Conservation (phyloP, 2,888 invertebrate species). For the Junonia oenone region DNA sequence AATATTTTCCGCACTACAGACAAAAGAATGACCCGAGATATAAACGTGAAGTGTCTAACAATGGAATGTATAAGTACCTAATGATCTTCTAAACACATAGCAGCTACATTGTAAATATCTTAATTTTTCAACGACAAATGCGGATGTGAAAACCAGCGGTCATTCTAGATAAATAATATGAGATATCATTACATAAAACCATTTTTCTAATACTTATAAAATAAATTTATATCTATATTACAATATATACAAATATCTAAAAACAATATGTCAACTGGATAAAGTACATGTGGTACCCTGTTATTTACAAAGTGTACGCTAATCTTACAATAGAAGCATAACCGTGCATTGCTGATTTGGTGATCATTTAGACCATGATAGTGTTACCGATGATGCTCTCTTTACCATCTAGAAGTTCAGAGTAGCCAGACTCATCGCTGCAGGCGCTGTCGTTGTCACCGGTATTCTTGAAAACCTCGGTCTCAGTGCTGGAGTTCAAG, state of each 20-base stretch:
- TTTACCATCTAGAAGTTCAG: constrained; percentile 83
- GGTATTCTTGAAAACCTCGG: constrained; percentile 68
- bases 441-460: constrained; percentile 89
- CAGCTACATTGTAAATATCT: constrained; percentile 24
- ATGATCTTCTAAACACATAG: constrained; percentile 26
- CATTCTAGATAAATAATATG: constrained; percentile 28
- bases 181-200: constrained; percentile 36
- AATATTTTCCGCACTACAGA: constrained; percentile 49
- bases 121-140: constrained; percentile 34
- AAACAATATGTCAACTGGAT: constrained; percentile 54
- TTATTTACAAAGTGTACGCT: constrained; percentile 44
- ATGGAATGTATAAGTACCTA: constrained; percentile 60
- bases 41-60: constrained; percentile 32
- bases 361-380: constrained; percentile 59
- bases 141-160: constrained; percentile 24
- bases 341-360: constrained; percentile 26
- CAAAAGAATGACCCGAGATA: constrained; percentile 47
- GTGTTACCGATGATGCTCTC: constrained; percentile 72
- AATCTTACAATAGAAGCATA: constrained; percentile 18
- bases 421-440: constrained; percentile 95
- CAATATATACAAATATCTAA: constrained; percentile 63
- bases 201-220: constrained; percentile 18
- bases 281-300: constrained; percentile 50
- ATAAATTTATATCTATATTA: constrained; percentile 40
- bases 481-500: constrained; percentile 59